Percentiles rank a stretch among this genome's conserved stretches.
Conservation (phyloP, 2,888 invertebrate species). For the Prosopocoilus inquinatus region DNA sequence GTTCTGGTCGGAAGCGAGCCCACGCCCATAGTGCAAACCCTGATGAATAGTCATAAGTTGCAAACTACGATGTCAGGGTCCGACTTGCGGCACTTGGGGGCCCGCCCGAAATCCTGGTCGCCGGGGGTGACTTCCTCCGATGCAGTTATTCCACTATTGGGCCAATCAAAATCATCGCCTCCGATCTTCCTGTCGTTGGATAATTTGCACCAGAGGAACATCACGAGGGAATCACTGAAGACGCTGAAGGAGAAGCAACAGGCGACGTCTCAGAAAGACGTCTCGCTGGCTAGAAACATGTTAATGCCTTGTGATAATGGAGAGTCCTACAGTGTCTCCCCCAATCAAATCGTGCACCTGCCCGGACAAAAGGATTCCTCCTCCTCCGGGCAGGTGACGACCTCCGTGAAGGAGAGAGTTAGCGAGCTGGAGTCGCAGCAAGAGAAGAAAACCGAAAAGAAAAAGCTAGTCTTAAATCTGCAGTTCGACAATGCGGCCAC, state of each 20-base stretch:
- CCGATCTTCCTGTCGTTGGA: slow-evolving; percentile 69
- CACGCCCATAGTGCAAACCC: slow-evolving; percentile 60
- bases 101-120: slow-evolving; percentile 51
- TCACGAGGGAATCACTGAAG: slow-evolving; percentile 30
- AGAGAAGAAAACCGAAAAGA: slow-evolving; percentile 42
- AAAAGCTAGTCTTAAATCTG: slow-evolving; percentile 56
- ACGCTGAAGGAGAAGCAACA: slow-evolving; percentile 19
- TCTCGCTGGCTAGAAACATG: slow-evolving; percentile 63
- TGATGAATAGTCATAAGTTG: slow-evolving; percentile 36
- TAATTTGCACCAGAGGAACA: slow-evolving; percentile 54
- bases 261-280: slow-evolving; percentile 29
- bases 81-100: slow-evolving; percentile 44
- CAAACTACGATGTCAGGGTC: slow-evolving; percentile 30
- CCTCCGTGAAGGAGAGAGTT: slow-evolving; percentile 68
- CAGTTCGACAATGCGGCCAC: slow-evolving; percentile 56
- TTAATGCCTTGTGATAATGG: slow-evolving; percentile 84
- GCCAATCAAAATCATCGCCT: slow-evolving; percentile 45
- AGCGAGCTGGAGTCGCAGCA: slow-evolving; percentile 67
- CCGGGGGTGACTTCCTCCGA: slow-evolving; percentile 63
- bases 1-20: slow-evolving; percentile 59
- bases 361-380: slow-evolving; percentile 52
- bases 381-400: slow-evolving; percentile 30
- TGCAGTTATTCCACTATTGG: slow-evolving; percentile 50
- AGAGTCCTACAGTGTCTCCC: slow-evolving; percentile 84
- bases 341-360: slow-evolving; percentile 83